A percentile compares a stretch with the other conserved stretches of the same genome.
Conservation (phyloP, 2,797 vertebrate genomes). For the Todus mexicanus region DNA sequence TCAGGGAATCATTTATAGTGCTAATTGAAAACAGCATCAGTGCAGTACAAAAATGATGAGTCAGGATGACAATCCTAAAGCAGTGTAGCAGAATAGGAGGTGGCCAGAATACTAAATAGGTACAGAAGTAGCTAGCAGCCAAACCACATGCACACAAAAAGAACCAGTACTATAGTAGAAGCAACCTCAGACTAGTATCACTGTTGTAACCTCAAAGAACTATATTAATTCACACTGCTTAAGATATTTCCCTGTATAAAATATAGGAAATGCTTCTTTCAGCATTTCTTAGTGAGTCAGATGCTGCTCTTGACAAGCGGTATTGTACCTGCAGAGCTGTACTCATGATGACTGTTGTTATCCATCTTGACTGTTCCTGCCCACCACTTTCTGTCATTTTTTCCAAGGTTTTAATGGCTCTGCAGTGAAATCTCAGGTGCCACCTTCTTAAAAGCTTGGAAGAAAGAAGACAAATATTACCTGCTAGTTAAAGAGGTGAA, state of each 20-base stretch:
- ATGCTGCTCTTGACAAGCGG: not conserved
- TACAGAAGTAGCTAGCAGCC: not conserved
- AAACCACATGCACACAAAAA: not conserved
- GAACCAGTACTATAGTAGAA: not conserved
- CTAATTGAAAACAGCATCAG: not conserved
- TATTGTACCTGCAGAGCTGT: conserved; percentile 80
- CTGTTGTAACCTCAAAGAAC: not conserved
- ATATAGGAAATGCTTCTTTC: not conserved
- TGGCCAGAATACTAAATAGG: not conserved
- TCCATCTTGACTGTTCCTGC: conserved; percentile 74
- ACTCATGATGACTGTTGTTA: conserved; percentile 87
- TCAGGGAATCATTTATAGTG: not conserved
- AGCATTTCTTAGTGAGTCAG: not conserved
- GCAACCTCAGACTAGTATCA: not conserved
- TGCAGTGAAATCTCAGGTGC: not conserved
- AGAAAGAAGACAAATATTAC: not conserved
- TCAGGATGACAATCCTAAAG: not conserved
- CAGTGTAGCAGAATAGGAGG: not conserved
- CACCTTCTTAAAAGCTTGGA: not conserved
- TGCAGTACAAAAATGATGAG: not conserved
- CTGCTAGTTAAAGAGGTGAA: not conserved
- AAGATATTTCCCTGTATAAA: not conserved
- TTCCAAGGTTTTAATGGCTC: not conserved
- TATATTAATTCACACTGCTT: not conserved
- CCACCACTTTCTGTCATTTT: conserved; percentile 57